phyloP scores from a whole-genome alignment of 2,113 vertebrate genomes.

The Sylvietta virens region DNA sequence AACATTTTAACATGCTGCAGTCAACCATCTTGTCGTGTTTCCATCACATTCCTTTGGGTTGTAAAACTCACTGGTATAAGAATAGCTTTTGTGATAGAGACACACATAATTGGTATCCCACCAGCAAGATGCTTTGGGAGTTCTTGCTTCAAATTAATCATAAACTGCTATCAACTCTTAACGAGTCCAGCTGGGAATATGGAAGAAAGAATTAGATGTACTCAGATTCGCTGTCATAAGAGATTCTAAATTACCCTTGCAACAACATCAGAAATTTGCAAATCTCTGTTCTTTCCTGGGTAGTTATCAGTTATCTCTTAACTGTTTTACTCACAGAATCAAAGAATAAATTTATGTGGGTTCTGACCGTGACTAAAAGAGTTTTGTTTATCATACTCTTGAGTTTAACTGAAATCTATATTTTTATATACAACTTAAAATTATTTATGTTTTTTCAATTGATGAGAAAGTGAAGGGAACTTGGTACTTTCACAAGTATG shows the following conservation, averaged over 20 bases:
- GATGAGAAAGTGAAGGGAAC: neutral
- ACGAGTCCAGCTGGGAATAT: neutral
- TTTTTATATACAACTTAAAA: neutral
- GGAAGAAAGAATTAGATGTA: conserved; percentile 10
- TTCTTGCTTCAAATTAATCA: conserved; percentile 30
- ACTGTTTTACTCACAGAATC: neutral
- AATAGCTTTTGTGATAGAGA: neutral
- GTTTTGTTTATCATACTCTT: neutral
- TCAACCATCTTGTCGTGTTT: neutral
- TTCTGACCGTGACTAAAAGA: neutral
- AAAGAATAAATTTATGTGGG: neutral
- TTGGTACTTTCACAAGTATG: neutral
- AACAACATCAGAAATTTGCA: neutral
- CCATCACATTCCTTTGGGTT: neutral
- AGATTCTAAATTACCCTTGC: neutral
- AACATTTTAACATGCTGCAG: neutral
- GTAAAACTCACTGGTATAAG: neutral
- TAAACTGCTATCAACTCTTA: conserved; percentile 11
- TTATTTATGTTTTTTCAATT: neutral
- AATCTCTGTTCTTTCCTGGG: neutral
- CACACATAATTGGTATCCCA: neutral
- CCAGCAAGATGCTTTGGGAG: neutral
- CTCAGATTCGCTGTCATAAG: neutral
- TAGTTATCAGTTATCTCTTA: neutral
- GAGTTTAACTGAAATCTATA: neutral